Evolutionary conservation across 1,140 invertebrate genomes (phyloP).

Genomic region (Cydia pomonella): DNA sequence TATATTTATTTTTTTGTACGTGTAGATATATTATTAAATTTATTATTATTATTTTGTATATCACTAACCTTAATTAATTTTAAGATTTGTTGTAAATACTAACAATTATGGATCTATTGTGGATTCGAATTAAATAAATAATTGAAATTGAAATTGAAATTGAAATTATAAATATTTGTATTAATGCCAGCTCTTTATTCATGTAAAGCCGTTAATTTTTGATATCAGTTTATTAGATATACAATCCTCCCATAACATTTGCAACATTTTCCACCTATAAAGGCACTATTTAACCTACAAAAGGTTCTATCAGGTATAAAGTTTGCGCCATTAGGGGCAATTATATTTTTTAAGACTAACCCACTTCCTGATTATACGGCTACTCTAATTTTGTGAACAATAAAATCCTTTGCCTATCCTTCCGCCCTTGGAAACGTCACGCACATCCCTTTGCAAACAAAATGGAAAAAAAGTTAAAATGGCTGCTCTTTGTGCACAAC

Average conservation of each 20-base stretch:
- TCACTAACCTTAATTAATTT: too few relatives aligned
- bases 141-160: too few relatives aligned
- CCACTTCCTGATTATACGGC: conserved; percentile 59
- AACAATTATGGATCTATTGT: too few relatives aligned
- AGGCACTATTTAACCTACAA: not conserved
- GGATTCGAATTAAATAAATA: too few relatives aligned
- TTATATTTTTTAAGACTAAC: conserved; percentile 16
- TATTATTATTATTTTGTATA: too few relatives aligned
- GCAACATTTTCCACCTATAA: not conserved
- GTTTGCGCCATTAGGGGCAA: conserved; percentile 15
- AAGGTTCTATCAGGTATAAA: conserved; percentile 5
- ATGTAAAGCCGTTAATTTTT: too few relatives aligned
- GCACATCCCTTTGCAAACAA: conserved; percentile 71
- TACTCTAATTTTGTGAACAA: conserved; percentile 63
- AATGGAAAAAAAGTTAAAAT: conserved; percentile 63
- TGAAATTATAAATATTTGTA: too few relatives aligned
- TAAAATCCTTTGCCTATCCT: conserved; percentile 65
- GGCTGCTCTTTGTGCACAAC: conserved; percentile 57
- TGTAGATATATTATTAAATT: too few relatives aligned
- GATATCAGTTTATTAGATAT: too few relatives aligned
- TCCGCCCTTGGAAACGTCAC: conserved; percentile 73
- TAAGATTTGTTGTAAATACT: too few relatives aligned
- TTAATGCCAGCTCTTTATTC: too few relatives aligned
- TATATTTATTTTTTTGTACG: too few relatives aligned
- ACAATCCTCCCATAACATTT: not conserved